A percentile compares a stretch with the other conserved stretches of the same genome.
Evolutionary conservation across 1,140 invertebrate genomes (phyloP).

Genomic region (Helicorthomorpha holstii): DNA sequence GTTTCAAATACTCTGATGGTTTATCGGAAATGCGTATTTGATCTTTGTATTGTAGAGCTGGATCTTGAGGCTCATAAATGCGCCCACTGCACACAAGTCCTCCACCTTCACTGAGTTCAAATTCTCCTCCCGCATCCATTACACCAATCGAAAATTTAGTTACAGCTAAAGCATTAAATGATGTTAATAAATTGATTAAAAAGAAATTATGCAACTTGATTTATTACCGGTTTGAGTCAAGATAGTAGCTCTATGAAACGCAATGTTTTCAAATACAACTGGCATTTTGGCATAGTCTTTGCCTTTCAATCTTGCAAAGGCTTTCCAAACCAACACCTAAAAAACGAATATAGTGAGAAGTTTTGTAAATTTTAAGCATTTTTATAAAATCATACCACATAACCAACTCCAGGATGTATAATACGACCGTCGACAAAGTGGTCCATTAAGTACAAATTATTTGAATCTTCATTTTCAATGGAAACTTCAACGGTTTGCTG

Average conservation of each 20-base stretch:
- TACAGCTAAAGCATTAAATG: conserved; percentile 24
- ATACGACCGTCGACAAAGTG: conserved; percentile 87
- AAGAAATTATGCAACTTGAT: not conserved
- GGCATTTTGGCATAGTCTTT: conserved; percentile 58
- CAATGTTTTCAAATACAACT: conserved; percentile 70
- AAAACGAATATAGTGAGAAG: too few species aligned
- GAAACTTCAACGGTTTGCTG: not conserved
- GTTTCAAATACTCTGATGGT: conserved; percentile 31
- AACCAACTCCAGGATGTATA: conserved; percentile 88
- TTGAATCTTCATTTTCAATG: not conserved
- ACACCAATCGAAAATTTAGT: conserved; percentile 78
- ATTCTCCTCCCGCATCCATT: conserved; percentile 68
- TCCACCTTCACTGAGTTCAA: conserved; percentile 80
- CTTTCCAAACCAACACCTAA: conserved; percentile 76
- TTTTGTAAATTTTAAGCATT: too few species aligned
- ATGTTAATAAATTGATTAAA: not conserved
- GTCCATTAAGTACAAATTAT: conserved; percentile 59
- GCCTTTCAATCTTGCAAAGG: conserved; percentile 65
- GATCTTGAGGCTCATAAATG: conserved; percentile 47
- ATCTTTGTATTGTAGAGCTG: conserved; percentile 27
- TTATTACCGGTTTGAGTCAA: conserved; percentile 52
- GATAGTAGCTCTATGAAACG: conserved; percentile 80
- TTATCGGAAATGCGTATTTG: conserved; percentile 19
- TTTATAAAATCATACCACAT: too few species aligned
- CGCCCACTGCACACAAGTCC: conserved; percentile 60